Evolutionary conservation across 2,113 vertebrate genomes (phyloP).

Genomic region (mouse (Mus musculus)): GRCm39 chr14:10579501-10580000

Average conservation of each 20-base stretch:
- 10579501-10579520: not conserved
- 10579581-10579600: not conserved
- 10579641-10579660: not conserved
- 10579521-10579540: not conserved
- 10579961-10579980: not conserved
- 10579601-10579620: not conserved
- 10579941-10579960: too few species aligned
- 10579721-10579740: not conserved
- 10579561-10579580: not conserved
- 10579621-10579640: not conserved
- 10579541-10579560: not conserved
- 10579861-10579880: too few species aligned
- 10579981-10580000: not conserved
- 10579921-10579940: not conserved
- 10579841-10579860: not conserved
- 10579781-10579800: not conserved
- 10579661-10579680: not conserved
- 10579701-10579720: not conserved
- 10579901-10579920: not conserved
- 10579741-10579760: too few species aligned
- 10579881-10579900: not conserved
- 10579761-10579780: not conserved
- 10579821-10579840: not conserved
- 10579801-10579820: not conserved
- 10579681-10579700: not conserved